phyloP scores from a whole-genome alignment of 2,113 vertebrate species.

The Copsychus sechellarum region DNA sequence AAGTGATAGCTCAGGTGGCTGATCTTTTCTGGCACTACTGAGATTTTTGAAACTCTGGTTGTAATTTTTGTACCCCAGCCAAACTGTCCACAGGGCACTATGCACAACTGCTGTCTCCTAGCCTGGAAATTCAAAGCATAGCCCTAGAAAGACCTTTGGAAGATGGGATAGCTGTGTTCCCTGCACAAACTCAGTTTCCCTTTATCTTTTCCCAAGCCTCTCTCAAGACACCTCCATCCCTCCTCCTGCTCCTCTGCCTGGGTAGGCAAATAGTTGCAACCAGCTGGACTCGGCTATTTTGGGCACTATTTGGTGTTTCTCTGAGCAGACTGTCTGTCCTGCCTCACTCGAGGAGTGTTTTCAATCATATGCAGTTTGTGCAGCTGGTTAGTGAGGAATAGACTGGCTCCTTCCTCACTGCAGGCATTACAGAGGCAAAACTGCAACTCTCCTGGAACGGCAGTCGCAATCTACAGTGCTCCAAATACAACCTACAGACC shows the following conservation, averaged over 20 bases:
- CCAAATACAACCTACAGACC: not conserved
- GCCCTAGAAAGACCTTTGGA: not conserved
- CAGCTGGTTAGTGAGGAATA: not conserved
- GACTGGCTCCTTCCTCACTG: not conserved
- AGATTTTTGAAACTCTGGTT: not conserved
- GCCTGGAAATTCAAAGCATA: not conserved
- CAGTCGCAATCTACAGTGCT: not conserved
- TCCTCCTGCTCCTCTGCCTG: not conserved
- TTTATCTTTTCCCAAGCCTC: not conserved
- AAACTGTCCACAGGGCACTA: not conserved
- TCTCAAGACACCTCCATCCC: not conserved
- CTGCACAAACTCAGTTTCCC: not conserved
- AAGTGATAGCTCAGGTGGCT: not conserved
- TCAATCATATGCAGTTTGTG: not conserved
- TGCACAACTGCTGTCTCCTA: not conserved
- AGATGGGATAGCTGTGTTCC: not conserved
- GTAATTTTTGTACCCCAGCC: not conserved
- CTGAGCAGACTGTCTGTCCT: not conserved
- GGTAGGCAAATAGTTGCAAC: not conserved
- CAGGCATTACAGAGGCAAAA: not conserved
- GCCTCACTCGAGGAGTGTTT: not conserved
- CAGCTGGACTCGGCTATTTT: not conserved
- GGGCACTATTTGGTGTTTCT: not conserved
- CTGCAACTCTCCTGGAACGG: not conserved
- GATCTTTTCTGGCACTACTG: not conserved